Base-by-base conservation (phyloP, 2,888 invertebrate species). In the Drosophila borealis region DNA sequence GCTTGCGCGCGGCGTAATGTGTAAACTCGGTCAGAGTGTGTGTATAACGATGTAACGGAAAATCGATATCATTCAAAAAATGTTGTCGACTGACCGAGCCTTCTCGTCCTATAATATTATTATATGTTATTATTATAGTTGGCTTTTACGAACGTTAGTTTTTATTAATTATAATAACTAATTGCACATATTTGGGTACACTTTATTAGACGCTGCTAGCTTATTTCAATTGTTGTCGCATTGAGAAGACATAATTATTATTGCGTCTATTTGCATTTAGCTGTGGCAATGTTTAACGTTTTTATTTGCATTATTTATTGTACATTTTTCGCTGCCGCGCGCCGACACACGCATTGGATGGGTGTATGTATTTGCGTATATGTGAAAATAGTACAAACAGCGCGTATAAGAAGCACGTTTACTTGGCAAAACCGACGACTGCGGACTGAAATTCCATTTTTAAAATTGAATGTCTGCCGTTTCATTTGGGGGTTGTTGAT, bases 41-140 rank as follows among this genome's bases (percentile, higher is more conserved):
- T 89, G 89, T 88, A 90, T 88, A 88, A 88, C 89, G 79, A 80
- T 75, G 72, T 79, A 87, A 82, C 75, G 88, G 89, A 90, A 90
- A 87, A 87, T 87, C 86, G 87, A 87, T 87, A 89, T 19, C 61
- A 57, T 73, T 48, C 49, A 69, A 82, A 64, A 71, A 48, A 78
- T 74, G 55, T 80, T 88, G 81, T 77, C 82, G 29, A 88, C 83
- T 86, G 74, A 57, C 61, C 45, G 51, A 51, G 51, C 29, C 42
- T 34, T 33, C 45, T 33, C 8, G 2, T 17, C 51, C 14, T 25
- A 4, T 25, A 45, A 21, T 33, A 13, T 41, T 17, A n/a, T 41
- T 9, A 33, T n/a, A 1, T 8, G 25, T 5, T 14, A 1, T n/a
- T 29, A 6, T 2, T 14, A n/a, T n/a, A 8, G 29, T 8, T 29